A percentile compares a stretch with the other conserved stretches of the same genome.
phyloP scores from a whole-genome alignment of 2,888 invertebrate species.

The Pristionchus fissidentatus region DNA sequence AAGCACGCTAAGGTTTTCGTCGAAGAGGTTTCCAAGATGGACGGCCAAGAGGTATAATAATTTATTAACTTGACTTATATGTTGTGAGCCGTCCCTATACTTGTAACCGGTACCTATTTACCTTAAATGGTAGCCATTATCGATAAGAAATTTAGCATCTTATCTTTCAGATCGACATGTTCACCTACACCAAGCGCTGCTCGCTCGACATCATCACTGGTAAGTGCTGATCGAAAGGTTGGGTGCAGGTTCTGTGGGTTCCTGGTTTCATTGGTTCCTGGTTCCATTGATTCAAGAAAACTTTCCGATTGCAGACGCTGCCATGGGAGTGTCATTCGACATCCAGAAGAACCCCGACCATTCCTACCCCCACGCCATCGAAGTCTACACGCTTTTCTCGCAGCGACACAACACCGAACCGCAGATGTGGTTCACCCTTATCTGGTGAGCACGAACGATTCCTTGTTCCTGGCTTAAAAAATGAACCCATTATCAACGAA shows the following conservation, averaged over 20 bases:
- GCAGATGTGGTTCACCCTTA: conserved; percentile 37
- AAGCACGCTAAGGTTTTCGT: conserved; percentile 26
- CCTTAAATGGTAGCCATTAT: conserved; percentile 62
- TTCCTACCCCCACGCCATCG: conserved; percentile 56
- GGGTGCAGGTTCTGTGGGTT: too few relatives aligned
- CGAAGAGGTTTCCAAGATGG: neutral
- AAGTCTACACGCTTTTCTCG: conserved; percentile 50
- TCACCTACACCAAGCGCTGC: conserved; percentile 76
- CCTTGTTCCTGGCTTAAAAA: too few relatives aligned
- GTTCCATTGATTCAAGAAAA: neutral
- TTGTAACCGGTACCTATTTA: too few relatives aligned
- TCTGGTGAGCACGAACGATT: conserved; percentile 17
- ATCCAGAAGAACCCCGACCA: conserved; percentile 51
- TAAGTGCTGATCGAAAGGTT: neutral
- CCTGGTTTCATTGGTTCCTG: too few relatives aligned
- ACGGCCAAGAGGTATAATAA: conserved; percentile 63
- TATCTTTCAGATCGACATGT: conserved; percentile 69
- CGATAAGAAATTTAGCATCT: conserved; percentile 73
- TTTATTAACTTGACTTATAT: conserved; percentile 62
- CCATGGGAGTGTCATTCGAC: conserved; percentile 56
- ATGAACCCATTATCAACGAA: too few relatives aligned
- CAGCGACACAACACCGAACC: conserved; percentile 47
- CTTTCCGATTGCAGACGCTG: conserved; percentile 41
- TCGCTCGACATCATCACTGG: conserved; percentile 76
- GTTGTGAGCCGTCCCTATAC: too few relatives aligned